Base-by-base conservation (phyloP, 1,140 invertebrate genomes). In the Atta cephalotes region DNA sequence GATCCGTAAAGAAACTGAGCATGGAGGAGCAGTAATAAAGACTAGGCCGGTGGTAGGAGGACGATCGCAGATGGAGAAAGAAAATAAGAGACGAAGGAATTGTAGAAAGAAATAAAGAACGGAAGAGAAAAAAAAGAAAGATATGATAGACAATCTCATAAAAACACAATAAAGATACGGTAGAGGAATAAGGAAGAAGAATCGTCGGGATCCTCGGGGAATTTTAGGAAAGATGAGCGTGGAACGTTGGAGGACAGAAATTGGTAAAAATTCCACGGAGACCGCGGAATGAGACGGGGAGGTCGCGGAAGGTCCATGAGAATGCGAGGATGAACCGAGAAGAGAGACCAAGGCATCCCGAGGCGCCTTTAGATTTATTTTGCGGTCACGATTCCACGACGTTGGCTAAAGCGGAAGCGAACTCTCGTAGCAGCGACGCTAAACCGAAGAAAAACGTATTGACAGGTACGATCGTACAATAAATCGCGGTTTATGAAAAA, bases 361-460 rank as follows among this genome's bases (percentile, higher is more conserved):
- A 90, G 85, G 82, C 86, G 88, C 89, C 89, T 84, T 87, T 66
- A 56, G 86, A 88, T 88, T 91, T 84, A 86, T 91, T 91, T 91
- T 91, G 91, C 84, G 90, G 81, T 93, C 91, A 90, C 90, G 91
- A 76, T 25, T 77, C 60, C 35, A 49, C 53, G 28, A 80, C 88
- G 87, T 58, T 60, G 72, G 74, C 74, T 72, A 72, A 62, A 86
- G 35, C 87, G 49, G 76, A 86, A 89, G 84, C 78, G 79, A 65
- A 79, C 58, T 82, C 82, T 35, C 58, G 70, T 62, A 31, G 63
- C 74, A 60, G 14, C 80, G 68, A 74, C 56, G 68, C 18, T 60
- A 58, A n/a, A 65, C 25, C 25, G 60, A 28, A 87, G 74, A 89
- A 88, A 89, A 87, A 31, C 77, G 56, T 90, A 89, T 74, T 88